These are phyloP conservation scores for Buathra laborator DNA, from an alignment of 2,888 invertebrate genomes.

Conservation along the genomic window DNA sequence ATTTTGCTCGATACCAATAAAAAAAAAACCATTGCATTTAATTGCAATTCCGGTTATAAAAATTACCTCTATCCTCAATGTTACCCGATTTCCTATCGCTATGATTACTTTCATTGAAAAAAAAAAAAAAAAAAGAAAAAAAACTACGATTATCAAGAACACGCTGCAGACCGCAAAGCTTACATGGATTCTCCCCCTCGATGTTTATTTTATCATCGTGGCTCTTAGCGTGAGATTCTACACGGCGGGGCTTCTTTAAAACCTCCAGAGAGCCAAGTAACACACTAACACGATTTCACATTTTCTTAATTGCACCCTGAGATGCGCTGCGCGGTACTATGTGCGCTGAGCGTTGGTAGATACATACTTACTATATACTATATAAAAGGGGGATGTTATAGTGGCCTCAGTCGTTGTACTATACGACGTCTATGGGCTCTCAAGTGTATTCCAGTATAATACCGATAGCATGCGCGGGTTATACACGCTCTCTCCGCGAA, in stretches of 20 bases:
- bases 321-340: background rate
- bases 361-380: slow-evolving; percentile 26
- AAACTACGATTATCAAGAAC: background rate
- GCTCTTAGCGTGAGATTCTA: slow-evolving; percentile 16
- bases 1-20: background rate
- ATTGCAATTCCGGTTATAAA: background rate
- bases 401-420: slow-evolving; percentile 46
- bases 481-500: slow-evolving; percentile 41
- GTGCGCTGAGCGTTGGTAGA: background rate
- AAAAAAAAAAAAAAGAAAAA: background rate
- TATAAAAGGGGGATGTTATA: slow-evolving; percentile 53
- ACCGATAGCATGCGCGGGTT: slow-evolving; percentile 32
- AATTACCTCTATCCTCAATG: background rate
- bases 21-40: background rate
- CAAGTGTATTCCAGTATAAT: slow-evolving; percentile 23
- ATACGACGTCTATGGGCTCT: slow-evolving; percentile 33
- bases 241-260: background rate
- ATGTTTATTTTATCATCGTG: slow-evolving; percentile 44
- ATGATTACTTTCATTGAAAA: background rate
- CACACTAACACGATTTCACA: slow-evolving; percentile 77
- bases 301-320: slow-evolving; percentile 65
- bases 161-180: slow-evolving; percentile 35
- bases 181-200: slow-evolving; percentile 27
- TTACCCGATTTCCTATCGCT: background rate
- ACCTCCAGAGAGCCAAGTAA: slow-evolving; percentile 62